These are phyloP conservation scores for Lophius piscatorius DNA, from an alignment of 2,113 vertebrate species.

Conservation along the genomic window DNA sequence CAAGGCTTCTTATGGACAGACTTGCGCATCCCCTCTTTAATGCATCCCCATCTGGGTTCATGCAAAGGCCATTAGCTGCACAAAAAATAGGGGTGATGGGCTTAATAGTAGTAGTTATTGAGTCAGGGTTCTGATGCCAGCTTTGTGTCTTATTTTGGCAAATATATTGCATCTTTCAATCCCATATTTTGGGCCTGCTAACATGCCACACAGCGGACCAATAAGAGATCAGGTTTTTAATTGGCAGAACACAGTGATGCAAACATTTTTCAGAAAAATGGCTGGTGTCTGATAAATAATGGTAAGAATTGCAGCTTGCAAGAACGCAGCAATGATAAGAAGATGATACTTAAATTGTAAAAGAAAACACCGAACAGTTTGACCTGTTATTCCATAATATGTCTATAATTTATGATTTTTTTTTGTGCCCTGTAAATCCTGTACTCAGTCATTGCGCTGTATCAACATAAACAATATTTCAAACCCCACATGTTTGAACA, in stretches of 20 bases:
- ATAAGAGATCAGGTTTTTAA: slow-evolving; percentile 53
- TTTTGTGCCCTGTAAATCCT: background rate
- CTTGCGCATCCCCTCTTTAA: background rate
- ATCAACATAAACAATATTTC: too few relatives aligned
- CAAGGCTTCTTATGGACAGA: slow-evolving; percentile 8
- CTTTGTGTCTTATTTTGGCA: slow-evolving; percentile 58
- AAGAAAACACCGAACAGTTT: slow-evolving; percentile 12
- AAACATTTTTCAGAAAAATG: slow-evolving; percentile 11
- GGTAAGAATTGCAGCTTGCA: slow-evolving; percentile 12
- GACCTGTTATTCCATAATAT: slow-evolving; percentile 1
- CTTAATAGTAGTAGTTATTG: too few relatives aligned
- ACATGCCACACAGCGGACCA: slow-evolving; percentile 50
- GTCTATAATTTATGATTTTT: background rate
- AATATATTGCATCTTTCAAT: slow-evolving; percentile 71
- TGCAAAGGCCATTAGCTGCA: slow-evolving; percentile 18
- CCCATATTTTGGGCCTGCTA: slow-evolving; percentile 52
- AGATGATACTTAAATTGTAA: slow-evolving; percentile 8
- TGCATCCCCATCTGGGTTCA: slow-evolving; percentile 40
- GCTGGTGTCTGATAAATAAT: slow-evolving; percentile 41
- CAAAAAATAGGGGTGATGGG: background rate
- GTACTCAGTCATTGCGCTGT: background rate
- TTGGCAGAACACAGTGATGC: slow-evolving; percentile 16
- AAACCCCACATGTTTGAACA: too few relatives aligned
- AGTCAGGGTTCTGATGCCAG: too few relatives aligned
- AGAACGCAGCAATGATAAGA: slow-evolving; percentile 20